Conservation (phyloP, 2,888 invertebrate genomes). For the Eupithecia subumbrata region DNA sequence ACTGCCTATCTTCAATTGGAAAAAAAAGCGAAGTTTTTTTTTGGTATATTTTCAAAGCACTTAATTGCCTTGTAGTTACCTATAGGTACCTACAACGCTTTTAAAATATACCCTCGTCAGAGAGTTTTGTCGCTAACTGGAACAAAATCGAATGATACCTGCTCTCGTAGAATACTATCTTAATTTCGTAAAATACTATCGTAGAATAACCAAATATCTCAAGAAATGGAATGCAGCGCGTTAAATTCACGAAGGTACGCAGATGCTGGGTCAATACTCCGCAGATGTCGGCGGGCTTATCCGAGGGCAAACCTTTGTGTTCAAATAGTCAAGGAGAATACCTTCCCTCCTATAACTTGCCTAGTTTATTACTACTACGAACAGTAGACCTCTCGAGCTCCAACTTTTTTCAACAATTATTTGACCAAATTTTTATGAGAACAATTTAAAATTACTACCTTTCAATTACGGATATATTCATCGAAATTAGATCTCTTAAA, state of each 20-base stretch:
- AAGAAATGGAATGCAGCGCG: slow-evolving; percentile 20
- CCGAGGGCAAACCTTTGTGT: slow-evolving; percentile 20
- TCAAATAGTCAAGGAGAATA: slow-evolving; percentile 22
- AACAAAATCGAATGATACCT: too few relatives aligned
- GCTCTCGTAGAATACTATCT: too few relatives aligned
- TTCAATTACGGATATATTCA: too few relatives aligned
- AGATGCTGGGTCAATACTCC: slow-evolving; percentile 37
- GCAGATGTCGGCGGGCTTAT: slow-evolving; percentile 35
- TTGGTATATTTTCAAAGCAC: too few relatives aligned
- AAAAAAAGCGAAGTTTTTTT: too few relatives aligned
- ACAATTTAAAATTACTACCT: too few relatives aligned
- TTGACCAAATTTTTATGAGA: too few relatives aligned
- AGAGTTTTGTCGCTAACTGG: background rate
- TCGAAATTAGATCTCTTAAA: too few relatives aligned
- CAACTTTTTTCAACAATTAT: too few relatives aligned
- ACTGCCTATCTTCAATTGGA: too few relatives aligned
- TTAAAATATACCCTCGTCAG: background rate
- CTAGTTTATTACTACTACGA: background rate
- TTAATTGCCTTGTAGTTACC: too few relatives aligned
- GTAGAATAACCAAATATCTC: background rate
- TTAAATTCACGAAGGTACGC: slow-evolving; percentile 31
- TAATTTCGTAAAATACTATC: background rate
- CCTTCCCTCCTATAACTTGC: background rate
- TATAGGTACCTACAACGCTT: background rate
- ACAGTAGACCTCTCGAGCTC: too few relatives aligned